Evolutionary conservation across 35 echinoderm and acorn worm species (phyloP), one percentile per base, ranked within the genome.

Genomic region (Hemicentrotus pulcherrimus): DNA sequence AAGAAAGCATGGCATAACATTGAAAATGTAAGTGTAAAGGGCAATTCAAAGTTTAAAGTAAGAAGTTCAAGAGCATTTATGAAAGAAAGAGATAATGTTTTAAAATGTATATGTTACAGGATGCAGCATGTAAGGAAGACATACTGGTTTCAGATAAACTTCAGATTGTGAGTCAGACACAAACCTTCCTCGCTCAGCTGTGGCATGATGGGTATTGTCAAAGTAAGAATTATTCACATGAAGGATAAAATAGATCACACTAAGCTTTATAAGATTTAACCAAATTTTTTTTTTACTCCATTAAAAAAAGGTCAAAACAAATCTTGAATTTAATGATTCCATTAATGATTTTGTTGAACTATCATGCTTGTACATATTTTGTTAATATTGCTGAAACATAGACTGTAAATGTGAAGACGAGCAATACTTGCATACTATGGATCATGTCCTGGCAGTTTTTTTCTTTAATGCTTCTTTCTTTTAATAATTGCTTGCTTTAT

Each of bases 111-210:
- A 14, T 90, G 45, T 90, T 90, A 90, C 46, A 90, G 88, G 31
- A 35, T 32, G 31, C 12, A 90, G 88, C 45, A 18, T 90, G 88
- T 31, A 90, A 90, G 9, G 88, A 90, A 45, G 88, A 90, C 9
- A 90, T 90, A 33, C 88, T 90, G 12, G 32, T 90, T 33, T 90
- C 88, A 4, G 88, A 90, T 30, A 90, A 33, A 33, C 88, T 90
- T 12, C 88, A 90, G 46, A 90, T 90, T 45, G 88, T 90, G 32
- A 90, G 32, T 45, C 88, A 90, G 13, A 90, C 88, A 10, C 88
- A 90, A 33, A 11, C 88, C 9, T 90, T 90, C 31, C 46, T 90
- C 14, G 15, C 4, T 33, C 16, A 33, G 46, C 88, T 90, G 88
- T 90, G 88, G 88, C 32, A 19, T 32, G 30, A n/a, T 90, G 88